phyloP scores from a whole-genome alignment of 2,888 invertebrate genomes.

The Cephus pygmeus region DNA sequence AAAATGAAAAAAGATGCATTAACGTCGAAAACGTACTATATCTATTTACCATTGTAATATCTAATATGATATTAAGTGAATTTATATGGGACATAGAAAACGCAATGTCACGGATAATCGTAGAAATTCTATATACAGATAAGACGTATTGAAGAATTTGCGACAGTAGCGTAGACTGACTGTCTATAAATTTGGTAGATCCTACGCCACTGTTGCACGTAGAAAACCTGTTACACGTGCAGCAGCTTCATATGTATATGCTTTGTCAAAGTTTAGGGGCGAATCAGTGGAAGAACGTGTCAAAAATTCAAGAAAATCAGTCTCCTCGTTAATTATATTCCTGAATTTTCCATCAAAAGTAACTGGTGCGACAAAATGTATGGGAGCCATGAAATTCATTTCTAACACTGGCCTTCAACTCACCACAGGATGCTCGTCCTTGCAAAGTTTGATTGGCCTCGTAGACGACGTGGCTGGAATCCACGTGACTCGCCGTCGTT shows the following conservation, averaged over 20 bases:
- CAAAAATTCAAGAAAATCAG: neutral
- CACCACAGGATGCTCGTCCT: neutral
- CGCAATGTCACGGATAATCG: neutral
- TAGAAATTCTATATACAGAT: neutral
- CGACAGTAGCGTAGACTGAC: neutral
- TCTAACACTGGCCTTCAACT: neutral
- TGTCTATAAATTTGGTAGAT: neutral
- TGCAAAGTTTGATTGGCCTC: neutral
- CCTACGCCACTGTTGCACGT: neutral
- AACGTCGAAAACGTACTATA: neutral
- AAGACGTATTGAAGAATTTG: neutral
- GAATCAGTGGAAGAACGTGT: neutral
- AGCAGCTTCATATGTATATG: neutral
- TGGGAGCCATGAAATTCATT: neutral
- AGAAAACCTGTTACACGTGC: neutral
- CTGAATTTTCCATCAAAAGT: neutral
- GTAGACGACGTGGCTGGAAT: neutral
- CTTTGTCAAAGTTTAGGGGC: neutral
- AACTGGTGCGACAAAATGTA: neutral
- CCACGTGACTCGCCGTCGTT: neutral
- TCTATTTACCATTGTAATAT: neutral
- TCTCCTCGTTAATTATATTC: neutral
- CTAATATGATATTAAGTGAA: neutral
- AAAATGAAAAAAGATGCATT: neutral
- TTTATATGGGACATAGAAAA: neutral